Conservation (phyloP, 2,888 invertebrate genomes). For the Helleia helle region DNA sequence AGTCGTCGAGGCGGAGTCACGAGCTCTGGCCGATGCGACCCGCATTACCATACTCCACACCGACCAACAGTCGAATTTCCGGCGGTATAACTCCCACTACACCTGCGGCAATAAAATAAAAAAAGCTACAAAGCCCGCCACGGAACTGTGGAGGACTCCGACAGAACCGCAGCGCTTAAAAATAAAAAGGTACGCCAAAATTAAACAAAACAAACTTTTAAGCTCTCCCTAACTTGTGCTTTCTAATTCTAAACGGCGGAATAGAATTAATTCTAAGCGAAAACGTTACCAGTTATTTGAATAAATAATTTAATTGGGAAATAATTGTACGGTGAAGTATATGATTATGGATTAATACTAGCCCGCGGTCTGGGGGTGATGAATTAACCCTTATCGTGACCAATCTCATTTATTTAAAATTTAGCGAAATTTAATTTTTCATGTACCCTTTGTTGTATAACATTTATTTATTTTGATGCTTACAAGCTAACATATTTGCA, state of each 20-base stretch:
- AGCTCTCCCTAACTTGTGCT: background rate
- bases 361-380: slow-evolving; percentile 50
- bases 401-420: slow-evolving; percentile 38
- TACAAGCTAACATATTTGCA: too few species aligned
- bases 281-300: slow-evolving; percentile 11
- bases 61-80: slow-evolving; percentile 77
- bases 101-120: slow-evolving; percentile 74
- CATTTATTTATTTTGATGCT: too few species aligned
- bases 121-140: slow-evolving; percentile 61
- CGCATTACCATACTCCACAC: slow-evolving; percentile 76
- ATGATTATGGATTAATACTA: background rate
- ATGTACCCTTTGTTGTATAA: too few species aligned
- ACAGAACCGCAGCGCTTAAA: slow-evolving; percentile 46
- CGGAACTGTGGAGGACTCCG: slow-evolving; percentile 43
- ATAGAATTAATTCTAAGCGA: background rate
- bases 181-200: slow-evolving; percentile 32
- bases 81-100: slow-evolving; percentile 77
- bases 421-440: too few species aligned
- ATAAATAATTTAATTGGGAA: slow-evolving; percentile 9
- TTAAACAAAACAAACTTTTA: slow-evolving; percentile 10
- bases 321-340: too few species aligned
- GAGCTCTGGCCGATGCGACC: slow-evolving; percentile 69
- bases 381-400: slow-evolving; percentile 46
- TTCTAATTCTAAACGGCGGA: background rate
- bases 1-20: slow-evolving; percentile 30